phyloP scores from a whole-genome alignment of 1,140 invertebrate species.

The Lasioglossum albipes region DNA sequence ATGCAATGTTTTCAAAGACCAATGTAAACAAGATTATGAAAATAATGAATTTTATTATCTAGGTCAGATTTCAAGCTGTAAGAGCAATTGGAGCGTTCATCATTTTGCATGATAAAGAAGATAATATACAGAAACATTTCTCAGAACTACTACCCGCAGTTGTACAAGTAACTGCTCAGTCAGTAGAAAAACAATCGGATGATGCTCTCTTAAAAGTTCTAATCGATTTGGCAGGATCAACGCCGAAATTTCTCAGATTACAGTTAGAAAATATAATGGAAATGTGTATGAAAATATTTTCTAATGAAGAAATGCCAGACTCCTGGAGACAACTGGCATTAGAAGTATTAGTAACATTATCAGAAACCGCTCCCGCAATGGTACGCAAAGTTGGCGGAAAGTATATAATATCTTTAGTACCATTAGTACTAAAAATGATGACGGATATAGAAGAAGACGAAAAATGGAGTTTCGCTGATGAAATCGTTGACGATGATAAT shows the following conservation, averaged over 20 bases:
- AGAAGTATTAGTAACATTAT: constrained; percentile 96
- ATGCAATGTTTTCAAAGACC: background rate
- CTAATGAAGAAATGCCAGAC: constrained; percentile 86
- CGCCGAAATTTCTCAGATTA: constrained; percentile 94
- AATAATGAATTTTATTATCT: constrained; percentile 33
- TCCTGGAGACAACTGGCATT: constrained; percentile 94
- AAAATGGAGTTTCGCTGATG: constrained; percentile 86
- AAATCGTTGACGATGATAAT: constrained; percentile 86
- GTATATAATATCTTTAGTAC: constrained; percentile 89
- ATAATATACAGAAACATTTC: constrained; percentile 92
- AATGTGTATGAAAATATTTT: constrained; percentile 92
- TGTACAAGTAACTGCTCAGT: constrained; percentile 87
- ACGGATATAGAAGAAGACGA: constrained; percentile 96
- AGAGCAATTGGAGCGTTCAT: constrained; percentile 94
- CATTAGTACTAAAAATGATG: constrained; percentile 96
- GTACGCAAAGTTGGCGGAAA: constrained; percentile 93
- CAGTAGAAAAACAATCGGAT: constrained; percentile 91
- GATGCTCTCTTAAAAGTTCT: constrained; percentile 94
- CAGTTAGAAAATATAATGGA: constrained; percentile 94
- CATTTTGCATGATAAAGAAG: constrained; percentile 94
- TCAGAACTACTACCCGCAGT: constrained; percentile 89
- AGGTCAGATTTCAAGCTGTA: constrained; percentile 89
- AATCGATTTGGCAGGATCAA: constrained; percentile 95
- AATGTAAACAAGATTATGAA: background rate
- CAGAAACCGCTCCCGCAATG: constrained; percentile 97